Base-by-base conservation (phyloP, 2,113 vertebrate genomes). In the Apaloderma vittatum region DNA sequence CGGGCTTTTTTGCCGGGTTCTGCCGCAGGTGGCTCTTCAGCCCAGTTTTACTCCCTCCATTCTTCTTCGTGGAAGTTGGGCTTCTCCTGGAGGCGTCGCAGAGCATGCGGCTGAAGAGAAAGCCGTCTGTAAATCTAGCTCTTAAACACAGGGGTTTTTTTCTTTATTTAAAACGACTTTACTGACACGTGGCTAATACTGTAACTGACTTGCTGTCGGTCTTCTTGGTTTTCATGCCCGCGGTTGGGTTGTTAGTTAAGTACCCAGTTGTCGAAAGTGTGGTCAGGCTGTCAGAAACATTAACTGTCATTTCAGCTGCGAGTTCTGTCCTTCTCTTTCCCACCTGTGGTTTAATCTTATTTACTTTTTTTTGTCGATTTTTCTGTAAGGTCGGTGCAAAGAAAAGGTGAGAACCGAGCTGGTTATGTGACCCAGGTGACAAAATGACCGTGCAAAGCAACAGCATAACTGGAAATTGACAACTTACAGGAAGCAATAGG, bases 271-370 rank as follows among this genome's bases (percentile, higher is more conserved):
- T 9, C 37, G 12, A 45, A 68, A 57, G 17, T 27, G 2, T 10
- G 9, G 34, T 8, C 3, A 4, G 11, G 17, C 29, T 70, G 58
- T 76, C 65, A n/a, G 58, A 73, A 86, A 40, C 27, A 16, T 5
- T 17, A 19, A 7, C 30, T 36, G 6, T 76, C 5, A 17, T 46
- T 71, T 89, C 6, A 16, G 8, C 29, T 88, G 19, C 5, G 6
- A 3, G 7, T 8, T 9, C 49, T 37, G 77, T 1, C 3, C 18
- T 59, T 76, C 3, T 52, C 8, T 65, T 40, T 40, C 40, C 40
- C 3, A 9, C 3, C 3, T 74, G 10, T 58, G 14, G 6, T 30
- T 62, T 59, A 68, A 23, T 43, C 0, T 2, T 18, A 0, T 23
- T 0, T n/a, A 5, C 3, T 15, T 48, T 12, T n/a, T 48, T 18